These are phyloP conservation scores for Rafetus swinhoei DNA, from an alignment of 2,113 vertebrate species.

Conservation along the genomic window DNA sequence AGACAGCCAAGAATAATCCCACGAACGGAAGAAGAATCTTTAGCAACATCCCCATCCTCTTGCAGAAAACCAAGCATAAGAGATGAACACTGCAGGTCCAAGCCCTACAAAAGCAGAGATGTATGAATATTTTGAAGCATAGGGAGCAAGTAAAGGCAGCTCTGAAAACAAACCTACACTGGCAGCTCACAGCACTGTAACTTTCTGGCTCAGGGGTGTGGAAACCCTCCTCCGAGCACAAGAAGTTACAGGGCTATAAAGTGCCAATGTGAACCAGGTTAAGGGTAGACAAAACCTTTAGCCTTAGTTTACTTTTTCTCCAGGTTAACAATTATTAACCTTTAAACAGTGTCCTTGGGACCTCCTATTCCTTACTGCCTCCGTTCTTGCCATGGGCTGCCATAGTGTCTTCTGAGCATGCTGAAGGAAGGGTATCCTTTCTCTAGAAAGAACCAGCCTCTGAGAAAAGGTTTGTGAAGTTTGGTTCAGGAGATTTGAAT, in stretches of 20 bases:
- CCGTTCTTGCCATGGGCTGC: not conserved
- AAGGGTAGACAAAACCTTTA: too few species aligned
- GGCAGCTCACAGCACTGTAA: too few species aligned
- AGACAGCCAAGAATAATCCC: conserved; percentile 78
- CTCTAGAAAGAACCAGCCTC: too few species aligned
- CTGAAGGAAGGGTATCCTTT: not conserved
- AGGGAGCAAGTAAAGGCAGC: not conserved
- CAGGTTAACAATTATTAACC: conserved; percentile 56
- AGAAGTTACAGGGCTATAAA: too few species aligned
- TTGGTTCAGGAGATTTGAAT: not conserved
- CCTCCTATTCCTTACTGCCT: conserved; percentile 37
- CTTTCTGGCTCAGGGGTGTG: too few species aligned
- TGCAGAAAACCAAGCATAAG: conserved; percentile 6
- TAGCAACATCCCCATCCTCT: conserved; percentile 76
- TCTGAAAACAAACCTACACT: not conserved
- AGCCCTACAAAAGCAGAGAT: accelerated
- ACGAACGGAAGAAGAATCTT: conserved; percentile 74
- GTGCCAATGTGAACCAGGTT: too few species aligned
- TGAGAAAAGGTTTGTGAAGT: accelerated
- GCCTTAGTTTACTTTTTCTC: not conserved
- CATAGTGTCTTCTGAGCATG: accelerated
- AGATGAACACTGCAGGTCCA: accelerated
- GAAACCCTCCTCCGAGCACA: too few species aligned
- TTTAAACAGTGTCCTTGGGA: accelerated
- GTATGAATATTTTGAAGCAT: accelerated